Conservation (phyloP, 1,140 invertebrate species). For the Gonioctena quinquepunctata region DNA sequence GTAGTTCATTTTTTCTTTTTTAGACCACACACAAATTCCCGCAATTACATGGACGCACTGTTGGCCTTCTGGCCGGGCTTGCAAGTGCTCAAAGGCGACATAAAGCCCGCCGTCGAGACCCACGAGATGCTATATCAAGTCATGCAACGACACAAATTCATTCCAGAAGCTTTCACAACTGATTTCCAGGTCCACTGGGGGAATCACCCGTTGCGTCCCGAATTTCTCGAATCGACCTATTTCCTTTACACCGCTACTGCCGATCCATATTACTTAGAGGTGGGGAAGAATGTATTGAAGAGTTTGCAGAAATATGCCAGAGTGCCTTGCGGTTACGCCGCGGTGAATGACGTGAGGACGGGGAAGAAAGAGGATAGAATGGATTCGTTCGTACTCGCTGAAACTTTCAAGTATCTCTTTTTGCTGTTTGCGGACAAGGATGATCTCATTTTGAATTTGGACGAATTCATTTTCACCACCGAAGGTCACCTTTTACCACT, state of each 20-base stretch:
- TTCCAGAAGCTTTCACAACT: slow-evolving; percentile 96
- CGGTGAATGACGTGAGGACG: slow-evolving; percentile 91
- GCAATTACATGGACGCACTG: slow-evolving; percentile 97
- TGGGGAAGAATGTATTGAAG: slow-evolving; percentile 84
- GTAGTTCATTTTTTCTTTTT: too few species aligned
- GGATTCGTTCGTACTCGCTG: slow-evolving; percentile 97
- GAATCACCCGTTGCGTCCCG: slow-evolving; percentile 94
- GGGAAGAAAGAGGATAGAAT: slow-evolving; percentile 84
- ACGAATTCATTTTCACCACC: slow-evolving; percentile 96
- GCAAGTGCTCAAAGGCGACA: slow-evolving; percentile 91
- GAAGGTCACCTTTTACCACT: slow-evolving; percentile 95
- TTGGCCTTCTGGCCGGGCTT: slow-evolving; percentile 98
- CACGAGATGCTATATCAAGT: slow-evolving; percentile 97
- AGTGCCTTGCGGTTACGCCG: slow-evolving; percentile 95
- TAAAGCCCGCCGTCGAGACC: slow-evolving; percentile 95
- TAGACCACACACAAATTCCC: slow-evolving; percentile 88
- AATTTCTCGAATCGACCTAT: slow-evolving; percentile 98
- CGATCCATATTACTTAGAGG: slow-evolving; percentile 94
- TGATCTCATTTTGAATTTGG: slow-evolving; percentile 87
- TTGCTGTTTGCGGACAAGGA: slow-evolving; percentile 89
- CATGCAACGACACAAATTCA: slow-evolving; percentile 94
- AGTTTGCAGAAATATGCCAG: slow-evolving; percentile 88
- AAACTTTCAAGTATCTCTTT: slow-evolving; percentile 98
- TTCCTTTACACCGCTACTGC: slow-evolving; percentile 93
- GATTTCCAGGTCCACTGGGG: slow-evolving; percentile 98